Evolutionary conservation across 2,888 invertebrate species (phyloP).

Genomic region (Tetramorium bicarinatum): DNA sequence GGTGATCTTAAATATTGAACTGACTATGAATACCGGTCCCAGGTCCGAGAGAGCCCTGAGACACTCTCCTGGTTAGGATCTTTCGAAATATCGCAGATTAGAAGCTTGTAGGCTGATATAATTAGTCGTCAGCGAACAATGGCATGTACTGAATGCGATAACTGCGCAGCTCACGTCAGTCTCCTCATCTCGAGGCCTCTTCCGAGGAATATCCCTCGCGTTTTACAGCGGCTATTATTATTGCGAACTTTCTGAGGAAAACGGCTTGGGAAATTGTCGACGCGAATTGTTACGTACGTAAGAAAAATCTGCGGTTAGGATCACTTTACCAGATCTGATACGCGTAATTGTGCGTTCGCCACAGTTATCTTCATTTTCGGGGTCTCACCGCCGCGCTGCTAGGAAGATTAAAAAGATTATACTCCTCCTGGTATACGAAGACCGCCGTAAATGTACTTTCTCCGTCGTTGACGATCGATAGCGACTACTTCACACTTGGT

Average conservation of each 20-base stretch:
- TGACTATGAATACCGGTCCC: too few relatives aligned
- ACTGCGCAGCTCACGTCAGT: constrained; percentile 1
- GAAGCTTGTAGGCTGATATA: not conserved
- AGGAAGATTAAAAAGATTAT: constrained; percentile 6
- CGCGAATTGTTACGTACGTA: not conserved
- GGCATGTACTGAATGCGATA: not conserved
- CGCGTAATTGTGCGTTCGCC: constrained; percentile 12
- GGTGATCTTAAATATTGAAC: too few relatives aligned
- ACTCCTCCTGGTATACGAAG: not conserved
- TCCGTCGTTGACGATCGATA: constrained; percentile 43
- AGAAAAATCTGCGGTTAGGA: constrained; percentile 9
- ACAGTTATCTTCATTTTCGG: constrained; percentile 17
- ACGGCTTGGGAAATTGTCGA: constrained; percentile 2
- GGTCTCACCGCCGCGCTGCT: too few relatives aligned
- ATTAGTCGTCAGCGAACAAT: not conserved
- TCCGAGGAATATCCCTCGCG: too few relatives aligned
- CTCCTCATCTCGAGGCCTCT: not conserved
- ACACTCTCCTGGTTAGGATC: not conserved
- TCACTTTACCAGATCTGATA: constrained; percentile 19
- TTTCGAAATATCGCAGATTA: not conserved
- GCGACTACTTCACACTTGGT: not conserved
- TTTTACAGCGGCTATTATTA: not conserved
- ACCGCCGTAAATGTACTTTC: constrained; percentile 27
- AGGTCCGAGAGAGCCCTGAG: too few relatives aligned
- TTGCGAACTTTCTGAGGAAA: not conserved